Percentiles rank a stretch among this genome's conserved stretches.
These are phyloP conservation scores for Discoglossus pictus DNA, from an alignment of 2,797 vertebrate species.

Conservation along the genomic window DNA sequence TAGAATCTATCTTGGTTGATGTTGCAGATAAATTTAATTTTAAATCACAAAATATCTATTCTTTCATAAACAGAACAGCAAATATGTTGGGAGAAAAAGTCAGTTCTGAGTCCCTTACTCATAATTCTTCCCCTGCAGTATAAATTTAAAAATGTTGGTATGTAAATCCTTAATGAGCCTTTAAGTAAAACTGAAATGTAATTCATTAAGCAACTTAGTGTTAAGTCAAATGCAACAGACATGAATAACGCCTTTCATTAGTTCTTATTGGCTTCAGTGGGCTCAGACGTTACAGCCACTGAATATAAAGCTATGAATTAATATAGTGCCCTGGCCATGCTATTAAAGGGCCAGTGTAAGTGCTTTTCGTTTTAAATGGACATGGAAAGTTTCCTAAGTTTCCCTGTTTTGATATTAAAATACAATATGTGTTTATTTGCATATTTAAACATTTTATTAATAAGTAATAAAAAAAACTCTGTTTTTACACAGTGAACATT, in stretches of 20 bases:
- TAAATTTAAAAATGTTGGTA: constrained; percentile 54
- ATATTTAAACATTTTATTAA: too few species aligned
- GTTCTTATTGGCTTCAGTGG: constrained; percentile 52
- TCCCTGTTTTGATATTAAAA: too few species aligned
- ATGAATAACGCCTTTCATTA: constrained; percentile 67
- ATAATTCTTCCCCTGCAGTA: constrained; percentile 32
- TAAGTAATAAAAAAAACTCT: too few species aligned
- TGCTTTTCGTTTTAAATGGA: too few species aligned
- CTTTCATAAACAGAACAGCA: background rate
- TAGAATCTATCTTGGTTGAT: too few species aligned
- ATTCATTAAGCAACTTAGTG: constrained; percentile 64
- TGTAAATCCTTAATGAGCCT: constrained; percentile 65
- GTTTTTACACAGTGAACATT: too few species aligned
- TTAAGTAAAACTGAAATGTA: constrained; percentile 64
- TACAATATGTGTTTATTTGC: too few species aligned
- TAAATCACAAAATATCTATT: too few species aligned
- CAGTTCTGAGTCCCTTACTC: constrained; percentile 37
- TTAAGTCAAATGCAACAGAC: constrained; percentile 61
- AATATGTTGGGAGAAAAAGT: constrained; percentile 1
- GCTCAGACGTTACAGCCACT: constrained; percentile 48
- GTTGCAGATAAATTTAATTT: too few species aligned
- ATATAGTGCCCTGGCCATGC: constrained; percentile 12
- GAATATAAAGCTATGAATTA: constrained; percentile 49
- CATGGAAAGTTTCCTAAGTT: too few species aligned
- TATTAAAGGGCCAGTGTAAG: constrained; percentile 11